A percentile compares a stretch with the other conserved stretches of the same genome.
phyloP scores from a whole-genome alignment of 2,888 invertebrate species.

The Eupithecia inturbata region DNA sequence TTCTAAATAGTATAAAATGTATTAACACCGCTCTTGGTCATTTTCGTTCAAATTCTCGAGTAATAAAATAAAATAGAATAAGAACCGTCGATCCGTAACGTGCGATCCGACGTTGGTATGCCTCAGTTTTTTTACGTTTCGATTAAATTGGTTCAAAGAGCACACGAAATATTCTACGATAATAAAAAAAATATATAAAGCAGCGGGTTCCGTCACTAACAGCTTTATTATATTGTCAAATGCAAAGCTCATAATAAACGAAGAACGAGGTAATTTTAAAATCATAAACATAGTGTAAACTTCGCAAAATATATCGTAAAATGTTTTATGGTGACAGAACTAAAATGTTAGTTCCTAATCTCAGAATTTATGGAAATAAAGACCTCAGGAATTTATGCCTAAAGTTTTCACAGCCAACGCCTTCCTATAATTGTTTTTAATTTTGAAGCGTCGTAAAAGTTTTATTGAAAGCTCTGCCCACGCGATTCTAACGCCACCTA shows the following conservation, averaged over 20 bases:
- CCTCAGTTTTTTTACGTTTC: constrained; percentile 60
- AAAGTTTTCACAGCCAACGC: constrained; percentile 22
- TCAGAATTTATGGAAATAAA: constrained; percentile 32
- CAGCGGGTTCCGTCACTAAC: constrained; percentile 49
- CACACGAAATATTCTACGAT: constrained; percentile 67
- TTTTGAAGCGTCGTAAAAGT: constrained; percentile 17
- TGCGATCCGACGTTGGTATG: constrained; percentile 60
- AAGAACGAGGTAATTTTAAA: constrained; percentile 19
- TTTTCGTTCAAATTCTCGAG: constrained; percentile 45
- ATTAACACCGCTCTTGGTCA: constrained; percentile 36
- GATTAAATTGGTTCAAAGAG: constrained; percentile 79
- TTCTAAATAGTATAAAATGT: constrained; percentile 39
- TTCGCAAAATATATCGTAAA: constrained; percentile 29
- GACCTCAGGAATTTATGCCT: constrained; percentile 17
- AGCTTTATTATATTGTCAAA: constrained; percentile 37
- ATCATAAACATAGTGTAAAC: constrained; percentile 26
- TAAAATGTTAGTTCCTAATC: constrained; percentile 25
- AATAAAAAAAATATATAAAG: constrained; percentile 54
- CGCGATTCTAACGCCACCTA: neutral
- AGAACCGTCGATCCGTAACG: constrained; percentile 66
- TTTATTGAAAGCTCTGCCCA: constrained; percentile 14
- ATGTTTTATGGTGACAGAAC: constrained; percentile 29
- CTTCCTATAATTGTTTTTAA: constrained; percentile 19
- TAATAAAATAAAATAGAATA: constrained; percentile 51
- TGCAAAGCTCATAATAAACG: constrained; percentile 34